Conservation (phyloP, 2,113 vertebrate species). For the Formicarius rufipectus region DNA sequence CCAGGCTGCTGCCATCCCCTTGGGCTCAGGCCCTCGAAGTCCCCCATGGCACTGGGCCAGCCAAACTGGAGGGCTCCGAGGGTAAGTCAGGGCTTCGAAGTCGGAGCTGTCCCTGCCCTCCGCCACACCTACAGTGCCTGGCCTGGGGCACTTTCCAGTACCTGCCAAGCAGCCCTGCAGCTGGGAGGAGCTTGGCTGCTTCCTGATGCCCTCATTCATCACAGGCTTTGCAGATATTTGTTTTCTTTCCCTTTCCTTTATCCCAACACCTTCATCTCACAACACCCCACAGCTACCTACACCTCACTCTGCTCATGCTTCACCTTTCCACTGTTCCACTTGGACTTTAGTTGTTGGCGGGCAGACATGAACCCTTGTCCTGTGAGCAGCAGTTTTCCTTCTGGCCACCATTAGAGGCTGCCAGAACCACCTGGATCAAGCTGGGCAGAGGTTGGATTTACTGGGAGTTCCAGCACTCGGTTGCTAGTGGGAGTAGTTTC, state of each 20-base stretch:
- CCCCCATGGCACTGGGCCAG: not conserved
- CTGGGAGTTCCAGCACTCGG: not conserved
- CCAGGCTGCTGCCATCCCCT: not conserved
- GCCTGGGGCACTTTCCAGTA: not conserved
- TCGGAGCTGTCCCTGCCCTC: not conserved
- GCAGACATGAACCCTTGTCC: not conserved
- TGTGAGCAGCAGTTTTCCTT: not conserved
- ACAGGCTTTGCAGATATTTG: not conserved
- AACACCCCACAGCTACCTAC: constrained; percentile 21
- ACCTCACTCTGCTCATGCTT: not conserved
- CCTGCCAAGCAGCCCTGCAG: constrained; percentile 31
- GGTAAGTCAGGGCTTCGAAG: not conserved
- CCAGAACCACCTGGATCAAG: not conserved
- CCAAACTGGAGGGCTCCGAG: not conserved
- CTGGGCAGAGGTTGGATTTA: not conserved
- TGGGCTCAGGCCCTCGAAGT: accelerated
- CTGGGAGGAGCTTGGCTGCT: constrained; percentile 24
- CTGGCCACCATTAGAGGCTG: constrained; percentile 27
- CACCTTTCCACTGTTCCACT: not conserved
- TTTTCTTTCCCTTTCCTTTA: constrained; percentile 27
- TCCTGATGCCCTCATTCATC: constrained; percentile 18
- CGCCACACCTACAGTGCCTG: constrained; percentile 19
- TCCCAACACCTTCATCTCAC: not conserved
- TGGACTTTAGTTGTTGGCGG: not conserved
- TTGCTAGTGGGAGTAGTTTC: not conserved